Base-by-base conservation (phyloP, 1,140 invertebrate genomes). In the Drosophila ogumai region DNA sequence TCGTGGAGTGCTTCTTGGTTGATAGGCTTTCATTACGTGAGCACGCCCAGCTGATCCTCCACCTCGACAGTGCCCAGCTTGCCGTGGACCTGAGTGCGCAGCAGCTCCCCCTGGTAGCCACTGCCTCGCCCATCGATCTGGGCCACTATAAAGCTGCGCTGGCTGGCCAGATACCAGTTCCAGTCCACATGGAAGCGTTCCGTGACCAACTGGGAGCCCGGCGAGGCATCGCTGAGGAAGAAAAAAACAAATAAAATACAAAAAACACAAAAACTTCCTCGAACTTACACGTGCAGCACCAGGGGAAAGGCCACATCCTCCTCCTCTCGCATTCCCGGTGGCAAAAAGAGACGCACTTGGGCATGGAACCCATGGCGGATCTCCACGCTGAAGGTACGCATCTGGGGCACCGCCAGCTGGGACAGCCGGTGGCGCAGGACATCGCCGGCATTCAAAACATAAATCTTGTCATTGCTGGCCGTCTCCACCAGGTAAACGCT, bases 31-130 rank as follows among this genome's bases (percentile, higher is more conserved):
- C 92, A 93, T 93, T 92, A 95, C 93, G 95, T 95, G 25, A 97
- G 93, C 8, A 97, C 97, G 28, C 96, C 96, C 25, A 99, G 94
- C 93, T 98, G 96, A 93, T 99, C 98, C 91, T 98, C 96, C 0
- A 98, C 94, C 75, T 95, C 95, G 3, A 95, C 94, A 5, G 94
- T 93, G 25, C 95, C 93, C 38, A 95, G 91, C 58, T 94, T 94
- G 66, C 95, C 94, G 82, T 96, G 96, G 10, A 97, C 94, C 90
- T 96, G 94, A 64, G 96, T 95, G 71, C 96, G 93, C 55, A 96
- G 93, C 34, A 95, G 94, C 74, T 97, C 95, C 13, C 96, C 97
- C 93, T 97, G 95, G 67, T 94, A 96, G 6, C 95, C 96, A 28
- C 95, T 95, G 7, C 97, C 97, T 58, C 96, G 93, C 0, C 95